Base-by-base conservation (phyloP, 1,140 invertebrate species). In the Onthophagus taurus region DNA sequence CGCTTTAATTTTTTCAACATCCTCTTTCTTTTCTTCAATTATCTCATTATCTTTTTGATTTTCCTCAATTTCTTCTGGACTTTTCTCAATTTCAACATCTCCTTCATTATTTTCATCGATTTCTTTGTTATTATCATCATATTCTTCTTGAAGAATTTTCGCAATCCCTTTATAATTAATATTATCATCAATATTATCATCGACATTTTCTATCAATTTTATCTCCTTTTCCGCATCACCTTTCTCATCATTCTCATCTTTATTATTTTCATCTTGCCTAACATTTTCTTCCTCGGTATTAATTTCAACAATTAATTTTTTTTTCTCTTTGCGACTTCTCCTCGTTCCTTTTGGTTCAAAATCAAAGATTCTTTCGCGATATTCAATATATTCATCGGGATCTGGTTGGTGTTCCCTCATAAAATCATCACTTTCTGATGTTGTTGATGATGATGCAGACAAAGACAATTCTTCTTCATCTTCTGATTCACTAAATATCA, bases 321-420 rank as follows among this genome's bases (percentile, higher is more conserved):
- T 30, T 35, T 37, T 31, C 3, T 2, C 2, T 19, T n/a, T n/a
- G n/a, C n/a, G n/a, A n/a, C 8, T 24, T 11, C 6, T 16, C n/a
- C 21, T 16, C 1, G 26, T 42, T 9, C 16, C 17, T 18, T 53
- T 55, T 16, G 46, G 44, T 3, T 47, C 45, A 43, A 54, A 61
- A 52, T 63, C 60, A 38, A 61, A 58, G 17, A 63, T 60, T 35
- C 48, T 53, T 29, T 55, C 52, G 11, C 50, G 26, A 46, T 58
- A 63, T 12, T 50, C 53, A 3, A 42, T 44, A 36, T 58, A 51
- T n/a, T n/a, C n/a, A 35, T 63, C 54, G 14, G 56, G 47, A 21
- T 7, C 45, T 13, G 45, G 37, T 24, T 51, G 45, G 29, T 48
- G 24, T 12, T 61, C 57, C 7, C 12, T 41, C 57, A 61, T 61